Conservation (phyloP, 2,888 invertebrate genomes). For the Chrysopilus asiliformis region DNA sequence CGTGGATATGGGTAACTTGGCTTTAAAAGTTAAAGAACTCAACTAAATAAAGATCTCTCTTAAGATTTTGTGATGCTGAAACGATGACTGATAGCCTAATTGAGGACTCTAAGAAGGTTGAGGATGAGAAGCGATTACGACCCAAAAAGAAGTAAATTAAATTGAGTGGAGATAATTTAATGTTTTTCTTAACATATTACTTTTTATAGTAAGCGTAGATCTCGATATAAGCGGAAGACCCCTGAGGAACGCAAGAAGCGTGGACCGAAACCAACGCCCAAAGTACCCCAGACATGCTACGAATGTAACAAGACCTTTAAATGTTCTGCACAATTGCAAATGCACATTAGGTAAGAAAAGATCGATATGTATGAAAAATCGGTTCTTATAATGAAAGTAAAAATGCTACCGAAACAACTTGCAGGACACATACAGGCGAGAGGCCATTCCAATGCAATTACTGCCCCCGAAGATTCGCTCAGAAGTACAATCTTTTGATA, state of each 20-base stretch:
- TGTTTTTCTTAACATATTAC: too few species aligned
- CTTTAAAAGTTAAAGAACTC: conserved; percentile 6
- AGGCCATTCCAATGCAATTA: conserved; percentile 44
- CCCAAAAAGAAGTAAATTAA: conserved; percentile 16
- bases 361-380: too few species aligned
- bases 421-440: conserved; percentile 46
- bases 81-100: conserved; percentile 42
- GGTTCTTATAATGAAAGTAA: too few species aligned
- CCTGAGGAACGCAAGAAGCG: conserved; percentile 44
- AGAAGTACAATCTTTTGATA: conserved; percentile 47
- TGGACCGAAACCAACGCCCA: conserved; percentile 47
- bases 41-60: conserved; percentile 11
- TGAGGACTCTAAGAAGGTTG: conserved; percentile 18
- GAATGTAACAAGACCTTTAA: conserved; percentile 47
- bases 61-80: conserved; percentile 41
- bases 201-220: conserved; percentile 26
- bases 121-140: conserved; percentile 17
- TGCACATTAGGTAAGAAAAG: conserved; percentile 44
- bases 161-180: neutral
- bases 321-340: conserved; percentile 47
- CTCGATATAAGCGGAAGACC: conserved; percentile 42
- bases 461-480: conserved; percentile 44
- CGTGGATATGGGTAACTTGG: conserved; percentile 24
- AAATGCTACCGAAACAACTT: too few species aligned
- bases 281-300: conserved; percentile 42